These are phyloP conservation scores for Patiria pectinifera DNA, from an alignment of 53 echinoderm and acorn worm species.

Conservation along the genomic window DNA sequence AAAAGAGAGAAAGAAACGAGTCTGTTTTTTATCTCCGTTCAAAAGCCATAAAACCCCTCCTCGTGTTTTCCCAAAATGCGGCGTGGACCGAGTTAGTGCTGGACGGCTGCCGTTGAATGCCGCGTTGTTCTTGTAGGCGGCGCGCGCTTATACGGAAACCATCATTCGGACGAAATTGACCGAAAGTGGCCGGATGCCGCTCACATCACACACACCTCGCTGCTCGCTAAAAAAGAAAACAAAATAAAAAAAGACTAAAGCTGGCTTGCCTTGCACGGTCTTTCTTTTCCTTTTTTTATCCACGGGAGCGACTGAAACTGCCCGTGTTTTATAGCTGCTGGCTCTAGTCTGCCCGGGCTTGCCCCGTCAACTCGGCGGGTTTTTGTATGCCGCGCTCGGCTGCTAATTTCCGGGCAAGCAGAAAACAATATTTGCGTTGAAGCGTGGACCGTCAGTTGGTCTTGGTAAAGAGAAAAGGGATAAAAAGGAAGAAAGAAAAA, in stretches of 20 bases:
- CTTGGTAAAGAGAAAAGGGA: background rate
- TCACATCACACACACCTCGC: constrained; percentile 33
- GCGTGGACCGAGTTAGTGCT: constrained; percentile 31
- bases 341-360: background rate
- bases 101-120: constrained; percentile 21
- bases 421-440: constrained; percentile 55
- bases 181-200: constrained; percentile 59
- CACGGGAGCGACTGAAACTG: background rate
- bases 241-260: background rate
- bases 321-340: constrained; percentile 5
- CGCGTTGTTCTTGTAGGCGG: constrained; percentile 7
- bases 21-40: background rate
- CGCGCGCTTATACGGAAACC: constrained; percentile 32
- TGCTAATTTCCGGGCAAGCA: constrained; percentile 48
- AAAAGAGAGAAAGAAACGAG: background rate
- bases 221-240: constrained; percentile 8
- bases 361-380: constrained; percentile 4
- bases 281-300: background rate
- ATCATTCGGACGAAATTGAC: constrained; percentile 65
- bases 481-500: background rate
- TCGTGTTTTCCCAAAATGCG: background rate
- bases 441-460: constrained; percentile 22
- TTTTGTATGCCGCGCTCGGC: constrained; percentile 40
- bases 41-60: background rate
- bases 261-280: background rate